Base-by-base conservation (phyloP, 2,113 vertebrate species). In the Excalfactoria chinensis region DNA sequence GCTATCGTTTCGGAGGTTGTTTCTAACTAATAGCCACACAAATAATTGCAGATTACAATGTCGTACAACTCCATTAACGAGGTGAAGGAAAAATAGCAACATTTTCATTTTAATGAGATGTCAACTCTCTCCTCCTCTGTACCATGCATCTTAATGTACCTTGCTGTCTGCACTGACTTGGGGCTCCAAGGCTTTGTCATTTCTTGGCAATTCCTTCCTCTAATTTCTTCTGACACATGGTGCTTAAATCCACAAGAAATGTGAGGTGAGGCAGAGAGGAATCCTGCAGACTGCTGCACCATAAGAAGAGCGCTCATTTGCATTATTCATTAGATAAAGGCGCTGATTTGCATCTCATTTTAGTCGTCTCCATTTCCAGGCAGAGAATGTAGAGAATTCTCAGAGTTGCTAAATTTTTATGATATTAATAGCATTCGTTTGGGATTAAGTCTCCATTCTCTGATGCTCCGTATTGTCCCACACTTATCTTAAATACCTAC, bases 321-420 rank as follows among this genome's bases (percentile, higher is more conserved):
- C 98, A 98, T 98, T 98, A 98, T 98, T 98, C 98, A 98, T 98
- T 97, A 97, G 96, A 95, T 97, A 97, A 96, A 96, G 53, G 76
- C 86, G 94, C 95, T 98, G 97, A 98, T 98, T 98, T 98, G 97
- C 97, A 98, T 98, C 96, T 98, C 94, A 96, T 97, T 97, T 93
- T 93, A 71, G 60, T 96, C 68, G 35, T 93, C 94, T 97, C 93
- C 77, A 86, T 97, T 97, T 93, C 84, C 44, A 96, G 87, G 93
- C 96, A 95, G 95, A 95, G 86, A 59, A 93, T 93, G 40, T 63
- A 90, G 80, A 87, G 84, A 96, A 95, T 90, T 96, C 66, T 76
- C 21, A 9, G 72, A 91, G 94, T 89, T 84, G 49, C 86, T 82
- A 77, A 72, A 78, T 96, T 98, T 97, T 95, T 95, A 83, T 70